phyloP scores from a whole-genome alignment of 2,797 vertebrate genomes.

The Sphenopsis melanotis region DNA sequence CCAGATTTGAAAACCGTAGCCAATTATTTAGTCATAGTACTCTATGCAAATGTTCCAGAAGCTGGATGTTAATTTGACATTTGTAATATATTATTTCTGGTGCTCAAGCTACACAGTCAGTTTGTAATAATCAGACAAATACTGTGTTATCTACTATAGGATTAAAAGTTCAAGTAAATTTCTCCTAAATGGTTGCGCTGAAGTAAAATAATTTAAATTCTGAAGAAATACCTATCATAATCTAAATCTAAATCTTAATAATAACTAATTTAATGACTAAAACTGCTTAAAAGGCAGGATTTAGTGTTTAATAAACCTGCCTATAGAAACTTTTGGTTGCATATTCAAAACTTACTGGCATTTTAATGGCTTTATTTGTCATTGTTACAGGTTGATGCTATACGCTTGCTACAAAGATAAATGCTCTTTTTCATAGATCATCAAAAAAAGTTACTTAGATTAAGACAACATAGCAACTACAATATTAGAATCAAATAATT shows the following conservation, averaged over 20 bases:
- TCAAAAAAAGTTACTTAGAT: not conserved
- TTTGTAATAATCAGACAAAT: slow-evolving; percentile 47
- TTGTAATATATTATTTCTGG: slow-evolving; percentile 43
- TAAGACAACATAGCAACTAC: not conserved
- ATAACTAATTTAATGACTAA: not conserved
- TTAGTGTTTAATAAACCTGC: not conserved
- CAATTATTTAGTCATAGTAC: slow-evolving; percentile 40
- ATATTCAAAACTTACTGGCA: not conserved
- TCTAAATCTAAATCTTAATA: not conserved
- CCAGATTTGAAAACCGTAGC: slow-evolving; percentile 18
- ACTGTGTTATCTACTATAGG: not conserved
- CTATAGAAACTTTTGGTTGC: not conserved
- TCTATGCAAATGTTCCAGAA: slow-evolving; percentile 35
- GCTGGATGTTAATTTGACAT: slow-evolving; percentile 54
- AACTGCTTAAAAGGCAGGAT: not conserved
- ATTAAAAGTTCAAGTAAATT: slow-evolving; percentile 26
- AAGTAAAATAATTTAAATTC: not conserved
- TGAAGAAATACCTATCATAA: not conserved
- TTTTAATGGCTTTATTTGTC: slow-evolving; percentile 6
- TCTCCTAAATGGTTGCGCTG: not conserved
- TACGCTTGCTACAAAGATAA: not conserved
- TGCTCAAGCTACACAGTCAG: not conserved
- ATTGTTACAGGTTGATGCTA: not conserved
- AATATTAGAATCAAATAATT: not conserved
- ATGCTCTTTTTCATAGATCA: not conserved